Evolutionary conservation across 2,888 invertebrate species (phyloP).

Genomic region (Drosophila acutilabella): DNA sequence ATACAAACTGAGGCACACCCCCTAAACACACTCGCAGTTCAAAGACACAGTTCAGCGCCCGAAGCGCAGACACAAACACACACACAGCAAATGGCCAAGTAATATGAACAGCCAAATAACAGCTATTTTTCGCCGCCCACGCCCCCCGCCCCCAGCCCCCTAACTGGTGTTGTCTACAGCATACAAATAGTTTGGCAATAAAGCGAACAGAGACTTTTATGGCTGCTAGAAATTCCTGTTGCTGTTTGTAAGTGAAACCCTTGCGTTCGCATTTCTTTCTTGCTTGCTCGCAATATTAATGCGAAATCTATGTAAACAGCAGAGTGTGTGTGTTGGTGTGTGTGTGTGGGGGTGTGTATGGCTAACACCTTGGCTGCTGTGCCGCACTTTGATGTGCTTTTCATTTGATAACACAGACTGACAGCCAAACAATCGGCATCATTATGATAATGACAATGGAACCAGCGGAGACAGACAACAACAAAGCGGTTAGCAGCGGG

Average conservation of each 20-base stretch:
- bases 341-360: background rate
- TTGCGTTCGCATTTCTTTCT: conserved; percentile 20
- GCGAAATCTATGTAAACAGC: conserved; percentile 61
- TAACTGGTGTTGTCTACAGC: conserved; percentile 32
- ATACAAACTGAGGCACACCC: conserved; percentile 9
- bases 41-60: conserved; percentile 27
- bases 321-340: background rate
- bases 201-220: conserved; percentile 46
- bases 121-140: background rate
- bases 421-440: conserved; percentile 42
- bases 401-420: conserved; percentile 53
- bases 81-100: conserved; percentile 39
- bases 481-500: background rate
- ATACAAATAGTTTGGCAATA: conserved; percentile 63
- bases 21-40: background rate
- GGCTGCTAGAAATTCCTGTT: conserved; percentile 36
- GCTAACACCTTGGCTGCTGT: conserved; percentile 38
- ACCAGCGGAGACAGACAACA: background rate
- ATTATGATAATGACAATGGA: conserved; percentile 59
- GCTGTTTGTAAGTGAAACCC: conserved; percentile 43
- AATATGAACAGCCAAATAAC: conserved; percentile 30
- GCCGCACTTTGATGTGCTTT: conserved; percentile 44
- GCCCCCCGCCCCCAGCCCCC: background rate
- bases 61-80: conserved; percentile 2
- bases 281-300: conserved; percentile 34